phyloP scores from a whole-genome alignment of 2,797 vertebrate species.

The Tragelaphus oryx region DNA sequence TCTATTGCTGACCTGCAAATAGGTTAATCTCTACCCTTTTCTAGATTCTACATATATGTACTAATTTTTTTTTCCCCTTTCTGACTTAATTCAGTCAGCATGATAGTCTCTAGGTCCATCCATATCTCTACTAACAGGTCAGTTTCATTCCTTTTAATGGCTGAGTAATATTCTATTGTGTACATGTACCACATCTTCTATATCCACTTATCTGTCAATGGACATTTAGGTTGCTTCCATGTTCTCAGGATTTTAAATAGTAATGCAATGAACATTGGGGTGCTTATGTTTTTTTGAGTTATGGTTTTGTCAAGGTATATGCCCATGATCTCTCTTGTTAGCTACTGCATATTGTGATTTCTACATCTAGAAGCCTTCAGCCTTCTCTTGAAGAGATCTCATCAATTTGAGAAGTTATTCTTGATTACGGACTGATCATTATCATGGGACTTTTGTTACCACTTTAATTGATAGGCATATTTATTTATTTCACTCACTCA shows the following conservation, averaged over 20 bases:
- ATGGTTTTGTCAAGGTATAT: not conserved
- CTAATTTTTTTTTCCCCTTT: not conserved
- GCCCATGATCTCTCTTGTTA: not conserved
- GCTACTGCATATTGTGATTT: accelerated
- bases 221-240: not conserved
- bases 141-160: not conserved
- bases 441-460: not conserved
- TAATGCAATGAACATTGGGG: not conserved
- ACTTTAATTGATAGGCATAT: not conserved
- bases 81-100: not conserved
- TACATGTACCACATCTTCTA: not conserved
- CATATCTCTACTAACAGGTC: not conserved
- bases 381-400: not conserved
- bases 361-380: not conserved
- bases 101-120: not conserved
- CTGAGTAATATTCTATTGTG: not conserved
- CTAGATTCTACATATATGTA: not conserved
- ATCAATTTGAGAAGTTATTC: not conserved
- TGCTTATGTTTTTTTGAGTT: not conserved
- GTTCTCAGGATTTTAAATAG: not conserved
- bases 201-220: not conserved
- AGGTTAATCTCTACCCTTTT: not conserved
- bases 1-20: not conserved
- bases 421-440: not conserved
- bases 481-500: not conserved